Conservation (phyloP, 2,113 vertebrate species). For the Ramphastos sulfuratus region DNA sequence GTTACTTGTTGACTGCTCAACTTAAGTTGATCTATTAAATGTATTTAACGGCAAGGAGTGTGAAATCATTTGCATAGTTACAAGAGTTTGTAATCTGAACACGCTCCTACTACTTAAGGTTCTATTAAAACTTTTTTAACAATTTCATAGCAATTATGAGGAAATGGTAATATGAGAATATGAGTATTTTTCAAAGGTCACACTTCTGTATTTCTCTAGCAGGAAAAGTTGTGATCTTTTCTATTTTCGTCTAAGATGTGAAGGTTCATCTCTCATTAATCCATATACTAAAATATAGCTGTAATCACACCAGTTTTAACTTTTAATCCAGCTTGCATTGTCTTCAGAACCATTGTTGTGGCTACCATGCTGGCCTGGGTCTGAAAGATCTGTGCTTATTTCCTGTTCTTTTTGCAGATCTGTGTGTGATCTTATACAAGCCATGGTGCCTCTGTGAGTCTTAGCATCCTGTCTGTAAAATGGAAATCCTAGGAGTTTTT, state of each 20-base stretch:
- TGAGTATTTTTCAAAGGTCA: neutral
- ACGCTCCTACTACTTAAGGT: neutral
- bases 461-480: neutral
- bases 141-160: neutral
- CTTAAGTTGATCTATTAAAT: neutral
- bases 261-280: neutral
- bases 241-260: neutral
- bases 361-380: neutral
- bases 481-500: neutral
- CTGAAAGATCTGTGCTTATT: neutral
- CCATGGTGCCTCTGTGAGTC: neutral
- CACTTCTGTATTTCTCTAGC: neutral
- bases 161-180: neutral
- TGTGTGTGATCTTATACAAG: neutral
- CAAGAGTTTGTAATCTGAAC: neutral
- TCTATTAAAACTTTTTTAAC: neutral
- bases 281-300: neutral
- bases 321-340: neutral
- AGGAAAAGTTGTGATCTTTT: neutral
- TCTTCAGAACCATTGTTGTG: neutral
- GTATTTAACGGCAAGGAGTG: neutral
- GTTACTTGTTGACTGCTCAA: constrained; percentile 63
- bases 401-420: neutral
- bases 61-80: neutral
- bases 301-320: neutral